Conservation (phyloP, 2,113 vertebrate species). For the Melierax canorus region DNA sequence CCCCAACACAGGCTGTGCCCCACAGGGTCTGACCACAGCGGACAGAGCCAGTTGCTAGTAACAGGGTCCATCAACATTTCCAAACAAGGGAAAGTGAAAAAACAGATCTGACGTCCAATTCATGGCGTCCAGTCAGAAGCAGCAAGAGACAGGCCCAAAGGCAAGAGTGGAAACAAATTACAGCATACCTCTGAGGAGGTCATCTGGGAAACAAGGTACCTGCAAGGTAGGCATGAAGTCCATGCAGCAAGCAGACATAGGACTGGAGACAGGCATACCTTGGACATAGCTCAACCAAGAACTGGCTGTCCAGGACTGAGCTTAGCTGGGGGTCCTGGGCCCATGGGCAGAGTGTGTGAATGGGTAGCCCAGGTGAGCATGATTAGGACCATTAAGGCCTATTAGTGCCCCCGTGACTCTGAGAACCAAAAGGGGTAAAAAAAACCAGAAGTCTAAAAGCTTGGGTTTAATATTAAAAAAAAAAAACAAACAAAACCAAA, state of each 20-base stretch:
- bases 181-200: accelerated
- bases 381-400: neutral
- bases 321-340: neutral
- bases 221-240: neutral
- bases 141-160: neutral
- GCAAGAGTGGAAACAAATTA: neutral
- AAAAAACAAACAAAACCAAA: too few relatives aligned
- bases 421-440: neutral
- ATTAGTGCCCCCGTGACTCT: neutral
- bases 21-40: neutral
- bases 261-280: neutral
- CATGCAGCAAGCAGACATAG: neutral
- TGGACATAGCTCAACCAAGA: neutral
- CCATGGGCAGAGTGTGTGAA: accelerated
- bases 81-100: neutral
- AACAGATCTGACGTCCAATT: neutral
- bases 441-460: neutral
- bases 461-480: neutral
- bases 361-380: neutral
- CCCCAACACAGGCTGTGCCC: accelerated
- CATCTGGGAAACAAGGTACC: neutral
- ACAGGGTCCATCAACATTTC: neutral
- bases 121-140: neutral
- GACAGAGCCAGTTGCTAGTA: neutral
- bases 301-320: neutral